These are phyloP conservation scores for Hydrochoerus hydrochaeris DNA, from an alignment of 2,113 vertebrate species.

Conservation along the genomic window DNA sequence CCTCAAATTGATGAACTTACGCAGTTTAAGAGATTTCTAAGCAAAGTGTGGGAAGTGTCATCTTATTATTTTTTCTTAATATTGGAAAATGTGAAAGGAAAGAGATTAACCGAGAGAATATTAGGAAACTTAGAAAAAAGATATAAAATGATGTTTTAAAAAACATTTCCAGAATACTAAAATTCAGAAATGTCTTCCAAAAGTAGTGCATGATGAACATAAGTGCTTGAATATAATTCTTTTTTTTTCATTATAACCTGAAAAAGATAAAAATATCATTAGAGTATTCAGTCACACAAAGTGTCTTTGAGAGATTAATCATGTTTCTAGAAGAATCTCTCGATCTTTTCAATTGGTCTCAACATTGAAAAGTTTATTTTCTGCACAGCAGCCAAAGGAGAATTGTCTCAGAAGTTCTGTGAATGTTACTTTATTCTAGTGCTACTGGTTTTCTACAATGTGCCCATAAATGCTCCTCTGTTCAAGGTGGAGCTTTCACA, in stretches of 20 bases:
- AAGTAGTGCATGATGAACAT: not conserved
- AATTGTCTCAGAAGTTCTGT: not conserved
- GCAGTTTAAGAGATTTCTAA: not conserved
- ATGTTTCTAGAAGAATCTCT: not conserved
- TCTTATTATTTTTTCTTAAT: not conserved
- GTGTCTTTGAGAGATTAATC: not conserved
- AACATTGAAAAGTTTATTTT: not conserved
- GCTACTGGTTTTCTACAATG: not conserved
- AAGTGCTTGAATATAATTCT: not conserved
- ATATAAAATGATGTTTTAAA: not conserved
- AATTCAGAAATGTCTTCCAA: not conserved
- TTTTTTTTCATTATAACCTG: not conserved
- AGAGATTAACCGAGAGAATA: not conserved
- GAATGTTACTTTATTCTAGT: not conserved
- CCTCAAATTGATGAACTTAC: not conserved
- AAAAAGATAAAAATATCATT: not conserved
- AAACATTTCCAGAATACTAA: not conserved
- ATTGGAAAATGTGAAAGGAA: not conserved
- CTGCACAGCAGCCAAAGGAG: not conserved
- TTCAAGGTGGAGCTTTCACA: not conserved
- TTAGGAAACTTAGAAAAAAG: not conserved
- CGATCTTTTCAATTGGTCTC: not conserved
- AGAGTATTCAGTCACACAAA: not conserved
- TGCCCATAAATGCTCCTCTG: not conserved
- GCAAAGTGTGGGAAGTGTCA: not conserved